Evolutionary conservation across 2,113 vertebrate species (phyloP).

Genomic region (Chiloscyllium plagiosum): DNA sequence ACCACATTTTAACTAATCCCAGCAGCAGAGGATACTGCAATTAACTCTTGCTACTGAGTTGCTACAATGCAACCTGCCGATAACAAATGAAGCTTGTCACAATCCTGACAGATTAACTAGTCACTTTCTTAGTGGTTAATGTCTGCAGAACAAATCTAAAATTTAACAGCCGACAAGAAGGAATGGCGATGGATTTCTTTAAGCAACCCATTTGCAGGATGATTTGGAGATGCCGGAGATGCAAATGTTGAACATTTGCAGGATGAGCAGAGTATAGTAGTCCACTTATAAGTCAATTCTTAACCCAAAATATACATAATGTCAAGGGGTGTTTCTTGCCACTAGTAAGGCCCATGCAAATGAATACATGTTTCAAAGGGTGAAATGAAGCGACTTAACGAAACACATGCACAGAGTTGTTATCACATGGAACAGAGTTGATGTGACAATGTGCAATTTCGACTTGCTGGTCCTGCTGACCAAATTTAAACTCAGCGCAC

Average conservation of each 20-base stretch:
- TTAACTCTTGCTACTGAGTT: background rate
- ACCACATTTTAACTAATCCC: background rate
- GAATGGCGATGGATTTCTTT: background rate
- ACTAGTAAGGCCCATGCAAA: background rate
- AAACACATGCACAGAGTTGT: background rate
- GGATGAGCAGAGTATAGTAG: no score
- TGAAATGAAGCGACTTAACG: no score
- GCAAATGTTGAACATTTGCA: no score
- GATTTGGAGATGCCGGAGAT: no score
- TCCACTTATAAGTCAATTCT: background rate
- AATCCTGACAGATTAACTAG: background rate
- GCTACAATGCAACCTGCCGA: background rate
- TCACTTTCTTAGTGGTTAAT: background rate
- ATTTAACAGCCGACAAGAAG: background rate
- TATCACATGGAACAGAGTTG: background rate
- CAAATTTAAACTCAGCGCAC: background rate
- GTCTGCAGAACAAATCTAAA: background rate
- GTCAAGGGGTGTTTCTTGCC: background rate
- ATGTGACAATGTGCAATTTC: background rate
- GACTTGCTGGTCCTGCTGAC: background rate
- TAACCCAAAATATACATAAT: background rate
- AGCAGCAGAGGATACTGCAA: background rate
- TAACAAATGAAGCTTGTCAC: background rate
- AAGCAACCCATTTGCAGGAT: background rate
- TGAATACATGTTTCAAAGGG: background rate